A percentile compares a stretch with the other conserved stretches of the same genome.
Conservation (phyloP, 2,888 invertebrate species). For the Chaetoderma sp. region DNA sequence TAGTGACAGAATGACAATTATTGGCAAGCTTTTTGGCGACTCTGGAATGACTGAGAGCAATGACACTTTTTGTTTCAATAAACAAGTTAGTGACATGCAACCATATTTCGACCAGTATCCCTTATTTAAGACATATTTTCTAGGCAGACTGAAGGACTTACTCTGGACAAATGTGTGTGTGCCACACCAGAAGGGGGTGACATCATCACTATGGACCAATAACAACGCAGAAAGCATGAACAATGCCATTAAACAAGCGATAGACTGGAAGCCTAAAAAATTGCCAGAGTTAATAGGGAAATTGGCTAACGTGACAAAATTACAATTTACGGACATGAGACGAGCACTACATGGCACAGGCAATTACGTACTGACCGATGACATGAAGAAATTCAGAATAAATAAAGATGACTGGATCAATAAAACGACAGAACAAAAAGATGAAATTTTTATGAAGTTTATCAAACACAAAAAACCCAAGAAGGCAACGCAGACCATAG, state of each 20-base stretch:
- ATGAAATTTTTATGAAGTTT: background rate
- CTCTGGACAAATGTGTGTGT: background rate
- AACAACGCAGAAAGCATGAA: conserved; percentile 37
- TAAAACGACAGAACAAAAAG: background rate
- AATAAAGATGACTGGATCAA: background rate
- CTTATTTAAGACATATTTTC: background rate
- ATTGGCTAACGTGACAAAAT: conserved; percentile 4
- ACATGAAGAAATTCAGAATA: background rate
- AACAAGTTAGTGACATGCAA: background rate
- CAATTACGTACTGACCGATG: conserved; percentile 14
- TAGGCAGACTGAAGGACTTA: background rate
- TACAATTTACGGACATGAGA: conserved; percentile 24
- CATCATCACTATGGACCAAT: conserved; percentile 31
- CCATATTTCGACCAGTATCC: background rate
- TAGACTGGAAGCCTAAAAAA: conserved; percentile 26
- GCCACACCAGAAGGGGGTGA: background rate
- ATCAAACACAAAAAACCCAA: background rate
- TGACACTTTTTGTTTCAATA: background rate
- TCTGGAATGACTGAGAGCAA: background rate
- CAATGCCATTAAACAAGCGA: conserved; percentile 23
- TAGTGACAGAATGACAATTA: conserved; percentile 9
- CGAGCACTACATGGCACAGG: conserved; percentile 29
- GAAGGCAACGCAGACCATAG: background rate
- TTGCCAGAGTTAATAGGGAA: conserved; percentile 22
- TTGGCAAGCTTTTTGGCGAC: background rate